Percentiles rank a stretch among this genome's conserved stretches.
phyloP scores from a whole-genome alignment of 2,888 invertebrate genomes.

The Scelioninae gen. 1 region DNA sequence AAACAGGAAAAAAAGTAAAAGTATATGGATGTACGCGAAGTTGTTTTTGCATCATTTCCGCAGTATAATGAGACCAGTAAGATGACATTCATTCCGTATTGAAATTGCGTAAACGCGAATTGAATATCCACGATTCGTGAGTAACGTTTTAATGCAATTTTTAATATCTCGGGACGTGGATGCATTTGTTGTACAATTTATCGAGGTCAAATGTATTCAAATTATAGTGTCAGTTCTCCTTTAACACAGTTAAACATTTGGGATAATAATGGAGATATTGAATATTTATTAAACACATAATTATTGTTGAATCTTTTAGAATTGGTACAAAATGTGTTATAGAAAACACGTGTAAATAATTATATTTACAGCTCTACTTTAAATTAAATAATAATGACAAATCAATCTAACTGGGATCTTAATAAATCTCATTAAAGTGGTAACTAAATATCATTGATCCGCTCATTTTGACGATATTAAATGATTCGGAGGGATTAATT shows the following conservation, averaged over 20 bases:
- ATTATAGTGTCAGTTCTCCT: neutral
- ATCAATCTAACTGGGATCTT: neutral
- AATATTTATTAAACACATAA: too few relatives aligned
- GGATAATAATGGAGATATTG: neutral
- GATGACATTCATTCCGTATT: neutral
- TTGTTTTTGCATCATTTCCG: neutral
- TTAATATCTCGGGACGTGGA: neutral
- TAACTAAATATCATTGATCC: neutral
- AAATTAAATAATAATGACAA: neutral
- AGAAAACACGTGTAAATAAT: neutral
- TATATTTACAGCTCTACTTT: neutral
- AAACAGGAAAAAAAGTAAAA: neutral
- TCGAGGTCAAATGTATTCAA: neutral
- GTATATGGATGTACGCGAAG: neutral
- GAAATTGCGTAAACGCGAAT: neutral
- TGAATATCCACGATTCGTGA: neutral
- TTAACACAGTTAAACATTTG: neutral
- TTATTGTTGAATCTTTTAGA: too few relatives aligned
- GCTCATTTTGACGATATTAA: neutral
- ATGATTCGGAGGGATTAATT: neutral
- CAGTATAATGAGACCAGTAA: neutral
- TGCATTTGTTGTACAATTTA: neutral
- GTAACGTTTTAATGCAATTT: neutral
- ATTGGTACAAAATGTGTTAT: neutral
- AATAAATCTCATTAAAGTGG: too few relatives aligned